Conservation (phyloP, 2,888 invertebrate species). For the Yponomeuta plumbellus region DNA sequence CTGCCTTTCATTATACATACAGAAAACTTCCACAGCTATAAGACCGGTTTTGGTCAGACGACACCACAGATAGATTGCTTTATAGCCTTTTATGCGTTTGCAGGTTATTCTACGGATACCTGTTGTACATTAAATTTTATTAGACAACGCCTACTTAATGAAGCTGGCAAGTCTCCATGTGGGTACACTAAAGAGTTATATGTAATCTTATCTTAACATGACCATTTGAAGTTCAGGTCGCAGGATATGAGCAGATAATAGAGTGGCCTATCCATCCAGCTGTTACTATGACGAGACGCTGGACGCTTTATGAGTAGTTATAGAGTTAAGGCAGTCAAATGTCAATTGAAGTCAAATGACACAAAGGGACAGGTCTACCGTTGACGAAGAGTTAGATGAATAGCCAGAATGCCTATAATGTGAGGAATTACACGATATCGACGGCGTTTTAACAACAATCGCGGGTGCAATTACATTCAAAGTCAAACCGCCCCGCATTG, state of each 20-base stretch:
- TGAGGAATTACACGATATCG: background rate
- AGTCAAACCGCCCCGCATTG: conserved; percentile 4
- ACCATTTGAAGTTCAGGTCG: too few species aligned
- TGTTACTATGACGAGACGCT: too few species aligned
- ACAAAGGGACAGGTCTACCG: background rate
- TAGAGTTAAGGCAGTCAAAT: too few species aligned
- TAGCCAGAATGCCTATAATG: background rate
- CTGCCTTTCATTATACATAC: background rate
- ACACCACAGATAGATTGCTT: background rate
- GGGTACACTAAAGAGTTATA: background rate
- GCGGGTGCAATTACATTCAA: background rate
- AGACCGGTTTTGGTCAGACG: background rate
- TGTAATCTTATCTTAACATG: too few species aligned
- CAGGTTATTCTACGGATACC: background rate
- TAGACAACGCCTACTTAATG: background rate
- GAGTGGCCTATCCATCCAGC: too few species aligned
- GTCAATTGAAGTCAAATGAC: too few species aligned
- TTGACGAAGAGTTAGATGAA: background rate
- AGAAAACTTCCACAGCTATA: background rate
- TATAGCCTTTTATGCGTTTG: background rate
- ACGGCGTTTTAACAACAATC: conserved; percentile 3
- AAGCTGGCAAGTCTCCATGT: background rate
- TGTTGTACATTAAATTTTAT: background rate
- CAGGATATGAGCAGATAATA: too few species aligned
- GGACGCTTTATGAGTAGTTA: too few species aligned